A percentile compares a stretch with the other conserved stretches of the same genome.
Evolutionary conservation across 2,888 invertebrate species (phyloP).

Genomic region (Crocallis elinguaria): DNA sequence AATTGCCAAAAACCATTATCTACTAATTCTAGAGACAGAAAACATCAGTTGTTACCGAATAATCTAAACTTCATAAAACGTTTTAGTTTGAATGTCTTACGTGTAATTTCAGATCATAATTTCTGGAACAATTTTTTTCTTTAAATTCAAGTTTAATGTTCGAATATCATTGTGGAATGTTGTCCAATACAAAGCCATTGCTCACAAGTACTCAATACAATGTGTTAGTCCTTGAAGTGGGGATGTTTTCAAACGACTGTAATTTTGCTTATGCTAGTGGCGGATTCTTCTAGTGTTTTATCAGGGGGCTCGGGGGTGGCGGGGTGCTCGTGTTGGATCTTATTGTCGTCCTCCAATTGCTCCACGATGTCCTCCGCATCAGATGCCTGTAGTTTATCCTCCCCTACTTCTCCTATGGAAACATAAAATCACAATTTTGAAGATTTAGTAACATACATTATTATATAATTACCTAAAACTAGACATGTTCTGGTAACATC

Average conservation of each 20-base stretch:
- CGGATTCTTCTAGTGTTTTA: constrained; percentile 61
- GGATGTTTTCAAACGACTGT: constrained; percentile 40
- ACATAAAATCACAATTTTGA: no score
- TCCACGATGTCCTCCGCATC: constrained; percentile 53
- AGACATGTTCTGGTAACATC: no score
- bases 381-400: constrained; percentile 39
- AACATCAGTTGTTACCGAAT: no score
- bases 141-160: background rate
- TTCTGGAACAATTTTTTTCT: background rate
- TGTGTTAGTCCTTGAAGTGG: no score
- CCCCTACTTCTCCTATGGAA: no score
- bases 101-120: background rate
- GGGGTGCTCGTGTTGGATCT: constrained; percentile 29
- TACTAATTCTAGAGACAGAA: background rate
- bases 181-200: background rate
- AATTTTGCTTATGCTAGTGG: constrained; percentile 37
- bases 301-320: constrained; percentile 62
- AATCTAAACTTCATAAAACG: no score
- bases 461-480: no score
- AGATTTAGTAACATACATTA: no score
- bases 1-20: background rate
- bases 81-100: no score
- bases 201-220: background rate
- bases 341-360: constrained; percentile 45
- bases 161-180: constrained; percentile 8